These are phyloP conservation scores for Adineta ricciae DNA, from an alignment of 2,888 invertebrate species.

Conservation along the genomic window DNA sequence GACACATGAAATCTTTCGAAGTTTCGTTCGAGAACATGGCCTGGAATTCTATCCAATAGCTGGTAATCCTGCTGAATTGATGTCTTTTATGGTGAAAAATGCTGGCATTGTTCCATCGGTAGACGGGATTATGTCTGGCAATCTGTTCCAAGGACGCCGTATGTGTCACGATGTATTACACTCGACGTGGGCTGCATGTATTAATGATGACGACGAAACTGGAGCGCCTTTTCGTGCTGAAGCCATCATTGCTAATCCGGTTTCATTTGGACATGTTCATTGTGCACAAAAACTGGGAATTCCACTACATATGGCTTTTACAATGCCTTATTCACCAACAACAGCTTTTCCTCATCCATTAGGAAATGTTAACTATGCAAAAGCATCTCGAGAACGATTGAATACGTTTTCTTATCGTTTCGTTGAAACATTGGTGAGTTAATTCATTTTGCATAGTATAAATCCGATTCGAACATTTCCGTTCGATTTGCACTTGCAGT, in stretches of 20 bases:
- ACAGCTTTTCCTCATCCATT: background rate
- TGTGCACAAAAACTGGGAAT: background rate
- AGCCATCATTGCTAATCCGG: background rate
- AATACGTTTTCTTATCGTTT: background rate
- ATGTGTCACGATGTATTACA: background rate
- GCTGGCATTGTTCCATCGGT: background rate
- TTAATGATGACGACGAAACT: background rate
- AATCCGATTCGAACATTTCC: too few species aligned
- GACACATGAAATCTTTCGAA: background rate
- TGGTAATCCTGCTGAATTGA: background rate
- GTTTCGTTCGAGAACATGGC: background rate
- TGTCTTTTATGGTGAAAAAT: background rate
- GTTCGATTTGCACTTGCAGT: too few species aligned
- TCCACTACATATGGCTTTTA: background rate
- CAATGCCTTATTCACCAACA: conserved; percentile 1
- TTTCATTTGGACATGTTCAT: background rate
- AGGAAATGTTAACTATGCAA: background rate
- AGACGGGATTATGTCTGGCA: background rate
- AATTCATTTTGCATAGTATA: too few species aligned
- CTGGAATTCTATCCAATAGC: background rate
- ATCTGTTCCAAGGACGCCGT: background rate
- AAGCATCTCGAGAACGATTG: background rate
- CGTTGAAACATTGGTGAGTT: background rate
- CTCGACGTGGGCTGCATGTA: background rate
- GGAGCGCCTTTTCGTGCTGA: background rate